phyloP scores from a whole-genome alignment of 2,888 invertebrate species.

The Oxystoma pomonae region DNA sequence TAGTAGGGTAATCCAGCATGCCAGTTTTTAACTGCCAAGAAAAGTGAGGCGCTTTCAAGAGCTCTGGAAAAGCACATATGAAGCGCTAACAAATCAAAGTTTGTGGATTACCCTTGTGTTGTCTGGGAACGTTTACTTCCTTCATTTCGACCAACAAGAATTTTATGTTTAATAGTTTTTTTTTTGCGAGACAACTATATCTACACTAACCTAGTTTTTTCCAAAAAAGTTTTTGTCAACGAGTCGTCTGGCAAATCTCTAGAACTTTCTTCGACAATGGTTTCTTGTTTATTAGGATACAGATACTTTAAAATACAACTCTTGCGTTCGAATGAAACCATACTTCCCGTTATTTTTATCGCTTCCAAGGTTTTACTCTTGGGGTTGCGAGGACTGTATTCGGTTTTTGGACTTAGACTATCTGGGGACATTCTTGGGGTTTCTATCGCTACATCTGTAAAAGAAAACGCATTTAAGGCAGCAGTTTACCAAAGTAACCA shows the following conservation, averaged over 20 bases:
- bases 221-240: slow-evolving; percentile 34
- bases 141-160: too few species aligned
- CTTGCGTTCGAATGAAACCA: slow-evolving; percentile 20
- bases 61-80: too few species aligned
- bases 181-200: too few species aligned
- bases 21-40: too few species aligned
- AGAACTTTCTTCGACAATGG: neutral
- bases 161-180: too few species aligned
- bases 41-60: too few species aligned
- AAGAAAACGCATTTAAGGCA: too few species aligned
- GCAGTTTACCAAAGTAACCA: too few species aligned
- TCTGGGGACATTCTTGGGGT: slow-evolving; percentile 37
- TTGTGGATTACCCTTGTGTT: too few species aligned
- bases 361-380: slow-evolving; percentile 7
- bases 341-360: slow-evolving; percentile 7
- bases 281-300: slow-evolving; percentile 7
- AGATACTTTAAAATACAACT: slow-evolving; percentile 21
- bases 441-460: slow-evolving; percentile 16
- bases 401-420: slow-evolving; percentile 37
- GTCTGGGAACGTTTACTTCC: too few species aligned
- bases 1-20: too few species aligned
- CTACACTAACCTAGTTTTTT: slow-evolving; percentile 28
- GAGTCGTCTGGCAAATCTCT: slow-evolving; percentile 23
- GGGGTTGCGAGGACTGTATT: slow-evolving; percentile 10
- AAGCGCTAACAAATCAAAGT: too few species aligned